A percentile compares a stretch with the other conserved stretches of the same genome.
These are phyloP conservation scores for Oncorhynchus gorbuscha DNA, from an alignment of 2,113 vertebrate genomes.

Conservation along the genomic window DNA sequence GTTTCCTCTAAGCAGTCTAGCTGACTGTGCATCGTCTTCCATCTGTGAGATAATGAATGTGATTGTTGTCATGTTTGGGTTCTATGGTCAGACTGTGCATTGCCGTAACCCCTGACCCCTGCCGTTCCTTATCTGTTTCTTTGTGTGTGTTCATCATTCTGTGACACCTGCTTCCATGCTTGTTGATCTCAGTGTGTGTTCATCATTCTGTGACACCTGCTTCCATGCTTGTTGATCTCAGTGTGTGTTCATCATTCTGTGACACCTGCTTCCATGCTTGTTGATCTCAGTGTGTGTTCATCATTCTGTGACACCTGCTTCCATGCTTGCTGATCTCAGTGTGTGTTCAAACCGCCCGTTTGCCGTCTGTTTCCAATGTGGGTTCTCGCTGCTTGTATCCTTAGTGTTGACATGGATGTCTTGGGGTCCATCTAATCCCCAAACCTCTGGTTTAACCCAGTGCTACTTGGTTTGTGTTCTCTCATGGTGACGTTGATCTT, in stretches of 20 bases:
- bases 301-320: background rate
- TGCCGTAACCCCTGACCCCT: background rate
- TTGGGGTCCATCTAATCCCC: background rate
- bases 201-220: background rate
- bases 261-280: background rate
- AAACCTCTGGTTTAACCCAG: background rate
- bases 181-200: background rate
- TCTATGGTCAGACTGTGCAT: background rate
- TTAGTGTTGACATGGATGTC: background rate
- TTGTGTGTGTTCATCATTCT: background rate
- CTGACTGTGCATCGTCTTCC: no score
- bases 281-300: background rate
- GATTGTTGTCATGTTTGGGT: background rate
- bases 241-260: background rate
- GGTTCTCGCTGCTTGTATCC: background rate
- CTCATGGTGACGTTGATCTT: background rate
- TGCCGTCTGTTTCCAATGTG: background rate
- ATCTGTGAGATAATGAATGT: no score
- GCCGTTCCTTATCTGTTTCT: background rate
- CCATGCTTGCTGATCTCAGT: background rate
- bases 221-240: background rate
- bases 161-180: background rate
- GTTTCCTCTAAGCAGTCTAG: no score
- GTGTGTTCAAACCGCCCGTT: background rate
- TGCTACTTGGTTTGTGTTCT: background rate